Conservation (phyloP, 2,113 vertebrate species). For the Thalassoma bifasciatum region DNA sequence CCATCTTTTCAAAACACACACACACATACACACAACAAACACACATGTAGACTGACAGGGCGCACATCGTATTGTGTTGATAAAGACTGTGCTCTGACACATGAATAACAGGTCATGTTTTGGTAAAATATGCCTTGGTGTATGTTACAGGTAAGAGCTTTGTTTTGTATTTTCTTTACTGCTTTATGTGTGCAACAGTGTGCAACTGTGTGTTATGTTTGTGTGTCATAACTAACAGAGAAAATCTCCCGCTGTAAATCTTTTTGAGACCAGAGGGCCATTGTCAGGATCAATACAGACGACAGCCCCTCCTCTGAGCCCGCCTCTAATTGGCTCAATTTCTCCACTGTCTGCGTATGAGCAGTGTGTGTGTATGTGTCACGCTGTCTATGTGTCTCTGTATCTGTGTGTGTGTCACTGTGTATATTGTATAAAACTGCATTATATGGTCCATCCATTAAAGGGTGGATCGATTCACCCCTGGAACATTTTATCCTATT, state of each 20-base stretch:
- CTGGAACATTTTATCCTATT: conserved; percentile 23
- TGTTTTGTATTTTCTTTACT: conserved; percentile 55
- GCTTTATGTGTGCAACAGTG: not conserved
- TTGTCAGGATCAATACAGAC: conserved; percentile 79
- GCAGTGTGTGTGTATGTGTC: not conserved
- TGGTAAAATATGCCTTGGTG: conserved; percentile 37
- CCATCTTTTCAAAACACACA: not conserved
- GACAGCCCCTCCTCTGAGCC: conserved; percentile 70
- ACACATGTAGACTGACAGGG: not conserved
- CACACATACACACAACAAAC: not conserved
- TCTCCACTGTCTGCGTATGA: conserved; percentile 22
- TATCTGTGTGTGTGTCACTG: conserved; percentile 16
- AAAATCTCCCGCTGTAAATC: conserved; percentile 78
- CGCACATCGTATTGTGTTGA: conserved; percentile 44
- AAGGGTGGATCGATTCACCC: conserved; percentile 49
- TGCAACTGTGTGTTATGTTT: conserved; percentile 29
- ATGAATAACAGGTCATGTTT: conserved; percentile 49
- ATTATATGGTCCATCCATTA: conserved; percentile 43
- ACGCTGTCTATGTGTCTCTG: not conserved
- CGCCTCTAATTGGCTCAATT: conserved; percentile 76
- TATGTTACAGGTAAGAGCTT: conserved; percentile 39
- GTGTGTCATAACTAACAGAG: conserved; percentile 69
- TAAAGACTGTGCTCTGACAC: conserved; percentile 42
- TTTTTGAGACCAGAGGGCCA: conserved; percentile 72
- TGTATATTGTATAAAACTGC: conserved; percentile 46